Evolutionary conservation across 2,888 invertebrate genomes (phyloP).

Genomic region (Trilocha varians): DNA sequence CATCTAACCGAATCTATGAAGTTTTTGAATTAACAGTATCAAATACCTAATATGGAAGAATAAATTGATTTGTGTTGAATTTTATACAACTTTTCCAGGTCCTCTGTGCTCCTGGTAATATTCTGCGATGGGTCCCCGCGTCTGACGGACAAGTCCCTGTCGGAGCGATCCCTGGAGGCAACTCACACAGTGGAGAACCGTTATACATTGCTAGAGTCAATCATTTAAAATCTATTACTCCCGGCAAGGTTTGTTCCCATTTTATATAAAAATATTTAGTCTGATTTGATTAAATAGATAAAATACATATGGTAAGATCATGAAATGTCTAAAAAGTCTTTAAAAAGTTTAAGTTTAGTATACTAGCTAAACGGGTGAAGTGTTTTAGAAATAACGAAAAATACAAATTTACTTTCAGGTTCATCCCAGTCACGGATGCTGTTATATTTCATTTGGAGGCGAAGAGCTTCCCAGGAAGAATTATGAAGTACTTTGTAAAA

Average conservation of each 20-base stretch:
- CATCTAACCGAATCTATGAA: too few species aligned
- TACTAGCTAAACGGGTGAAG: too few species aligned
- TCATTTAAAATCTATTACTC: conserved; percentile 65
- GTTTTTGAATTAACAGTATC: too few species aligned
- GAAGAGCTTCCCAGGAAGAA: conserved; percentile 38
- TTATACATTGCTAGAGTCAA: conserved; percentile 68
- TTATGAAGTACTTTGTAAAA: conserved; percentile 57
- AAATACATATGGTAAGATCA: too few species aligned
- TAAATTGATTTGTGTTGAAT: not conserved
- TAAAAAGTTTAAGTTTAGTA: too few species aligned
- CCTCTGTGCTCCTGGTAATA: conserved; percentile 37
- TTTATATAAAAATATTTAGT: too few species aligned
- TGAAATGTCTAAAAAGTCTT: too few species aligned
- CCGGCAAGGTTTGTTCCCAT: conserved; percentile 69
- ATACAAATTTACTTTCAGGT: conserved; percentile 39
- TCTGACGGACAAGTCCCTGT: conserved; percentile 64
- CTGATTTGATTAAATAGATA: too few species aligned
- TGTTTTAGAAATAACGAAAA: too few species aligned
- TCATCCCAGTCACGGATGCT: conserved; percentile 54
- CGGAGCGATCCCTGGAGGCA: conserved; percentile 68
- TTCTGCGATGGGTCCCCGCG: conserved; percentile 60
- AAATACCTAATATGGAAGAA: not conserved
- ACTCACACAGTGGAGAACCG: conserved; percentile 58
- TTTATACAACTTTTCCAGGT: conserved; percentile 29
- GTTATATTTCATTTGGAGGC: conserved; percentile 56